phyloP scores from a whole-genome alignment of 2,888 invertebrate species.

The Ophioninae sp. region DNA sequence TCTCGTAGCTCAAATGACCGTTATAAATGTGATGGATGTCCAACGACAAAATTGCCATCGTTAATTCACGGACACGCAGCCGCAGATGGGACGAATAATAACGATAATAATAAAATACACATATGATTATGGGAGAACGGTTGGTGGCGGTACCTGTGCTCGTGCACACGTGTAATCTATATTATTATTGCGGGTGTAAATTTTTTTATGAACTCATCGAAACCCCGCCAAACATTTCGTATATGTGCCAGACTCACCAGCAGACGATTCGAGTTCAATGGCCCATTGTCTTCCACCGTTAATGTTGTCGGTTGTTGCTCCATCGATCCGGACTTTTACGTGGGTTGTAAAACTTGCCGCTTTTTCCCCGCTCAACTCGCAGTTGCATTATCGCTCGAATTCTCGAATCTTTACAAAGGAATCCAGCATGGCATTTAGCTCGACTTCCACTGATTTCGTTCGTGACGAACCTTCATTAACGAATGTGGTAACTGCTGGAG shows the following conservation, averaged over 20 bases:
- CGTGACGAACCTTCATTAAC: too few relatives aligned
- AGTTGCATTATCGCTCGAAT: conserved; percentile 21
- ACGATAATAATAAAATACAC: conserved; percentile 48
- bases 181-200: conserved; percentile 37
- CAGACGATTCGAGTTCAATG: conserved; percentile 69
- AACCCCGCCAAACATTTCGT: conserved; percentile 32
- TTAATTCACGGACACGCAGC: conserved; percentile 36
- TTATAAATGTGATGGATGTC: conserved; percentile 76
- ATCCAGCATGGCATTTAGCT: too few relatives aligned
- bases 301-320: conserved; percentile 63
- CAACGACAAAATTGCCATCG: conserved; percentile 72
- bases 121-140: conserved; percentile 30
- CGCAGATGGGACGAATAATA: conserved; percentile 36
- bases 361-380: conserved; percentile 51
- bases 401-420: not conserved
- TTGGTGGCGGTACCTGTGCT: not conserved
- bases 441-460: too few relatives aligned
- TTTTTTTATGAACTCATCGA: conserved; percentile 56
- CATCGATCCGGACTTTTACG: conserved; percentile 32
- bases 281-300: conserved; percentile 62
- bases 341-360: conserved; percentile 31
- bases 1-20: conserved; percentile 70
- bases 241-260: conserved; percentile 16
- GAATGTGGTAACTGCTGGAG: not conserved
- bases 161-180: conserved; percentile 2